phyloP scores from a whole-genome alignment of 2,113 vertebrate species.

The Myocastor coypus region DNA sequence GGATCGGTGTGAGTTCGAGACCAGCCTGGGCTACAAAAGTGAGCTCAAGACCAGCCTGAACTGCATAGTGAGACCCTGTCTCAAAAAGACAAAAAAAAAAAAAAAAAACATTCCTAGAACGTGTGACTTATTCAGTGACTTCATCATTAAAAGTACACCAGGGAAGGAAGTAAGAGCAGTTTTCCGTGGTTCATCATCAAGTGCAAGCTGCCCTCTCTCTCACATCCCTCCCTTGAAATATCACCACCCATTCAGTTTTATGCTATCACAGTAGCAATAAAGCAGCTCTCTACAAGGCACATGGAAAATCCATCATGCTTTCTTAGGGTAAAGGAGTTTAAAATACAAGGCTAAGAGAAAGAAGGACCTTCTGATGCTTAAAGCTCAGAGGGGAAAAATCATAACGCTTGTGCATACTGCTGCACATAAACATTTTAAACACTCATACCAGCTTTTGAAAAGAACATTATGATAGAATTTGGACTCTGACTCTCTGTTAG shows the following conservation, averaged over 20 bases:
- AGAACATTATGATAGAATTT: neutral
- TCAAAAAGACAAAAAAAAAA: too few species aligned
- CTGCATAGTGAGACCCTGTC: too few species aligned
- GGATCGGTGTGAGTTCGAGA: too few species aligned
- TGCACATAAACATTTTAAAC: slow-evolving; percentile 11
- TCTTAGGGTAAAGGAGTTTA: slow-evolving; percentile 68
- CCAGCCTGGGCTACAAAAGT: too few species aligned
- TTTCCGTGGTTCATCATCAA: slow-evolving; percentile 77
- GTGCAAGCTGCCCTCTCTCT: slow-evolving; percentile 78
- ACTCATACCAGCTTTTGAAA: neutral
- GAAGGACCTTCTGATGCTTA: neutral
- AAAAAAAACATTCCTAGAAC: slow-evolving; percentile 75
- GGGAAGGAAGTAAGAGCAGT: slow-evolving; percentile 78
- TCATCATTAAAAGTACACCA: slow-evolving; percentile 82
- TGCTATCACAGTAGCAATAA: slow-evolving; percentile 81
- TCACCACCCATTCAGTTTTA: slow-evolving; percentile 81
- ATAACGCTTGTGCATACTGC: neutral
- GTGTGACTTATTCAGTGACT: slow-evolving; percentile 81
- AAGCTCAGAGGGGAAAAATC: neutral
- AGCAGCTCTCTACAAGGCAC: slow-evolving; percentile 72
- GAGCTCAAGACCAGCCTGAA: too few species aligned
- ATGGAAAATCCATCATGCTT: slow-evolving; percentile 76
- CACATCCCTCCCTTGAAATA: slow-evolving; percentile 80
- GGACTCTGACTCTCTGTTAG: neutral
- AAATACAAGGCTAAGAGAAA: slow-evolving; percentile 70